A percentile compares a stretch with the other conserved stretches of the same genome.
Evolutionary conservation across 2,797 vertebrate genomes (phyloP).

Genomic region (Psittacula echo): DNA sequence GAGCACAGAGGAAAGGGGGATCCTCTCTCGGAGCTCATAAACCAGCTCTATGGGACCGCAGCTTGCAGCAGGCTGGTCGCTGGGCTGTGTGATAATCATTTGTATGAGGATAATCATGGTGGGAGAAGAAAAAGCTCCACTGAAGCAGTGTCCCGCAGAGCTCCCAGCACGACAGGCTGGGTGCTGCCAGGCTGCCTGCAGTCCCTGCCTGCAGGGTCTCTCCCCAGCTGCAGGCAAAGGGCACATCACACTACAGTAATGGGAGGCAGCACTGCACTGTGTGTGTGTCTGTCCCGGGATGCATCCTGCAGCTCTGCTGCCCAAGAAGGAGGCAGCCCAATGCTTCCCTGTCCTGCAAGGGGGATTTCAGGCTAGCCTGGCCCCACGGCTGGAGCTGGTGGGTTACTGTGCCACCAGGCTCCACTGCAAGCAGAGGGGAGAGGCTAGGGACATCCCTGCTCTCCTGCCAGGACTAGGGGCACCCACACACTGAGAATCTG

Average conservation of each 20-base stretch:
- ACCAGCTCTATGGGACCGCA: background rate
- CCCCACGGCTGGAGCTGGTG: rapidly evolving
- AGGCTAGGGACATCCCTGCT: background rate
- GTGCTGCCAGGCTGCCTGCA: conserved; percentile 2
- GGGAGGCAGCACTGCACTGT: background rate
- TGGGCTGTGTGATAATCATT: background rate
- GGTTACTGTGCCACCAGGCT: background rate
- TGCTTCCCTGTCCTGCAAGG: background rate
- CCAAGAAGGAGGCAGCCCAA: background rate
- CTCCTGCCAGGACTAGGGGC: rapidly evolving
- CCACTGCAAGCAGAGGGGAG: background rate
- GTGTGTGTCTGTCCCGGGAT: background rate
- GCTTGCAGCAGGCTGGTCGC: background rate
- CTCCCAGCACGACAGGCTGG: background rate
- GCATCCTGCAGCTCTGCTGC: background rate
- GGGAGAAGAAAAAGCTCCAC: conserved; percentile 21
- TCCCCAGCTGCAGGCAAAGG: background rate
- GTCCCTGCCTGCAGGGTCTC: background rate
- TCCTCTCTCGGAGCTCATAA: background rate
- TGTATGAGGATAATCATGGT: background rate
- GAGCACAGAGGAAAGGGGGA: background rate
- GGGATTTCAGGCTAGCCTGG: background rate
- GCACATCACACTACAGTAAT: background rate
- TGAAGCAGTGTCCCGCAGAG: background rate
- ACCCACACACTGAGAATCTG: background rate